Evolutionary conservation across 2,888 invertebrate genomes (phyloP).

Genomic region (Uloborus plumipes): DNA sequence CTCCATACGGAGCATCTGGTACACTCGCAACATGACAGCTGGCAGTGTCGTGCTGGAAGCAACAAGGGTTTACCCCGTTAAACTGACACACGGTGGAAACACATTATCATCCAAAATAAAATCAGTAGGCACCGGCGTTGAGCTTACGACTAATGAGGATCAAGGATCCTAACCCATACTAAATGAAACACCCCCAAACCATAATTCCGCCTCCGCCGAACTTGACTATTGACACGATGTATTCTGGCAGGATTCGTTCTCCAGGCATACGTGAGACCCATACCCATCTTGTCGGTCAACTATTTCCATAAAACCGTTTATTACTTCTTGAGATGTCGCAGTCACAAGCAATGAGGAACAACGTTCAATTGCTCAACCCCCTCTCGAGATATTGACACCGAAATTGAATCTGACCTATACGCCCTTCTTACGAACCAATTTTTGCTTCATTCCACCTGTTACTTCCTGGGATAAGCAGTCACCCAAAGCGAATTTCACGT

Average conservation of each 20-base stretch:
- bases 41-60: slow-evolving; percentile 1
- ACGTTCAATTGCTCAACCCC: too few relatives aligned
- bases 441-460: too few relatives aligned
- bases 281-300: not conserved
- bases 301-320: too few relatives aligned
- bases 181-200: slow-evolving; percentile 11
- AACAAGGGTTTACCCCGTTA: too few relatives aligned
- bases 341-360: too few relatives aligned
- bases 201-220: slow-evolving; percentile 23
- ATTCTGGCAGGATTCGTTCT: slow-evolving; percentile 5
- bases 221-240: too few relatives aligned
- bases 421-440: too few relatives aligned
- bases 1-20: not conserved
- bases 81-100: not conserved
- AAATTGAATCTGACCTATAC: too few relatives aligned
- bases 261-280: not conserved
- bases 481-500: too few relatives aligned
- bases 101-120: slow-evolving; percentile 15
- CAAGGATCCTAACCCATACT: slow-evolving; percentile 21
- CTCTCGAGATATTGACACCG: too few relatives aligned
- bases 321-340: too few relatives aligned
- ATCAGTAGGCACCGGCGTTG: slow-evolving; percentile 7
- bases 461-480: too few relatives aligned
- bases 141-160: slow-evolving; percentile 7
- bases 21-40: not conserved